These are phyloP conservation scores for Spinus olivaceus DNA, from an alignment of 2,797 vertebrate species.

Conservation along the genomic window DNA sequence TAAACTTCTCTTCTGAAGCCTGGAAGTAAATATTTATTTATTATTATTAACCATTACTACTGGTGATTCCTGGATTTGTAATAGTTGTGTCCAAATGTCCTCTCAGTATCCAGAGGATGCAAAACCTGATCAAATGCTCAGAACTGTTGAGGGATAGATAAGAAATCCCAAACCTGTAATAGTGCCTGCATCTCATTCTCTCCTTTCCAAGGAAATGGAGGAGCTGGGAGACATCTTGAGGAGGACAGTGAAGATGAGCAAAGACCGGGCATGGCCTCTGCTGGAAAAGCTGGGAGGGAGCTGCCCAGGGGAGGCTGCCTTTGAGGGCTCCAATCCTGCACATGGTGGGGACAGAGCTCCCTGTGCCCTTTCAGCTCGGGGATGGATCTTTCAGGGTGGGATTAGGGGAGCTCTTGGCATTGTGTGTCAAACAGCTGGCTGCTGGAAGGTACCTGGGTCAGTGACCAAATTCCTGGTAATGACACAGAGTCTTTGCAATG, in stretches of 20 bases:
- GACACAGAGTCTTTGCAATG: not conserved
- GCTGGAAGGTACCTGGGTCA: not conserved
- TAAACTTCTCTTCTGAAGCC: not conserved
- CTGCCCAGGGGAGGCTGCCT: not conserved
- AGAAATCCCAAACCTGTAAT: not conserved
- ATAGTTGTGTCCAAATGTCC: not conserved
- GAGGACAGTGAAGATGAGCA: not conserved
- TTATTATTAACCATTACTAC: not conserved
- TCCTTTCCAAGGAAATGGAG: not conserved
- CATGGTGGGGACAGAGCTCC: not conserved
- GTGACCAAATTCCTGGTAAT: accelerated
- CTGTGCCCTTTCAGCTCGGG: not conserved
- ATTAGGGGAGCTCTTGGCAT: not conserved
- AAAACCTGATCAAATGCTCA: not conserved
- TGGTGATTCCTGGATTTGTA: not conserved
- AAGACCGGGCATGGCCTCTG: not conserved
- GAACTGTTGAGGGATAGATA: not conserved
- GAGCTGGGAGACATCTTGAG: not conserved
- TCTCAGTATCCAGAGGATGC: not conserved
- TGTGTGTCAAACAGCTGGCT: not conserved
- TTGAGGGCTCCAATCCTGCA: not conserved
- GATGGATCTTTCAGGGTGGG: not conserved
- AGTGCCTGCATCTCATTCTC: not conserved
- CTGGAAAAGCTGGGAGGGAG: not conserved
- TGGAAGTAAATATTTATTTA: not conserved